Evolutionary conservation across 2,797 vertebrate genomes (phyloP), one percentile per base, ranked within the genome.

Genomic region (Heteromormyrus szaboi): DNA sequence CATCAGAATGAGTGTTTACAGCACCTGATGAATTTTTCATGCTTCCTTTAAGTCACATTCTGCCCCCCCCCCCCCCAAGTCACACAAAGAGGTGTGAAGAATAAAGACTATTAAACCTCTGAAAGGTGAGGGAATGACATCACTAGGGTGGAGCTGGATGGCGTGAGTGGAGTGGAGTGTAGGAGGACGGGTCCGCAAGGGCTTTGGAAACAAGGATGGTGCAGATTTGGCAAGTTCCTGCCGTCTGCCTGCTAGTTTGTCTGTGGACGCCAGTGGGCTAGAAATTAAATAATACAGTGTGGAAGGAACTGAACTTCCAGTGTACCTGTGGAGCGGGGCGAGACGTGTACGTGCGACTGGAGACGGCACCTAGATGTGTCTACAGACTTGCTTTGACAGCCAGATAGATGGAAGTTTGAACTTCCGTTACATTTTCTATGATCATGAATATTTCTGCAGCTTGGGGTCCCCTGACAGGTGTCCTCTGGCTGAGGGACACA

Each of bases 81-180:
- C 41, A 50, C 44, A 83, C 53, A 48, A 37, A 85, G 46, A 51
- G 83, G 83, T 46, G 50, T 89, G 88, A 85, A 72, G 84, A 89
- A 85, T 86, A 85, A 89, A 89, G 54, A 72, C 22, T 29, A 11
- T 59, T 85, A 89, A 89, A 85, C 83, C 84, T 44, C 83, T 22
- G 7, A 41, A 81, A n/a, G 88, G 44, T n/a, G 41, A 48, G n/a
- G 88, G n/a, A 85, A 48, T 86, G 44, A 76, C 56, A 86, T 89
- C 33, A 33, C 11, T 68, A 3, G 62, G 56, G 56, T 14, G 9
- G 25, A 68, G 25, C 25, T 12, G 41, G 59, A 48, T 56, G 12
- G 33, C 29, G 85, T 11, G 22, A 14, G 22, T n/a, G 6, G 54
- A 56, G 11, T 85, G 48, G 48, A 8, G 48, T 0, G 29, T 29